These are phyloP conservation scores for Drosophila tripunctata DNA, from an alignment of 2,888 invertebrate species.

Conservation along the genomic window DNA sequence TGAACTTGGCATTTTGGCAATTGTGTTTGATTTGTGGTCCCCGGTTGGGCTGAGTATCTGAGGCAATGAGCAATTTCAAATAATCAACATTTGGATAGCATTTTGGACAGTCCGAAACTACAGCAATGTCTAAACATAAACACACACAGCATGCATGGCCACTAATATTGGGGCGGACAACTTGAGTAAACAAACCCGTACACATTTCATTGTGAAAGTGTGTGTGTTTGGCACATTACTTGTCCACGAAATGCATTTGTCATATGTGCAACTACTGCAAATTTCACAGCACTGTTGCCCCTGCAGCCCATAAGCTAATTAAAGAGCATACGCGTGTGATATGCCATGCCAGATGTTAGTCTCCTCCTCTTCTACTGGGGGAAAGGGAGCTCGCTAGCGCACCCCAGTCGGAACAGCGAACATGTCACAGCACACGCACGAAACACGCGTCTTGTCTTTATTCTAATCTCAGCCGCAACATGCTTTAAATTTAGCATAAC, in stretches of 20 bases:
- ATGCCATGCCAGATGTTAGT: conserved; percentile 72
- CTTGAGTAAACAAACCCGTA: conserved; percentile 62
- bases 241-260: conserved; percentile 61
- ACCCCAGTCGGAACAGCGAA: conserved; percentile 41
- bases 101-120: conserved; percentile 59
- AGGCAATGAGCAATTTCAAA: conserved; percentile 44
- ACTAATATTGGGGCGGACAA: conserved; percentile 27
- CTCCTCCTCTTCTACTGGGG: conserved; percentile 27
- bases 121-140: conserved; percentile 58
- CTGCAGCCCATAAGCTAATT: conserved; percentile 63
- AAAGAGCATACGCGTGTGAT: conserved; percentile 74
- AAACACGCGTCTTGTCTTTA: conserved; percentile 55
- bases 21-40: conserved; percentile 53
- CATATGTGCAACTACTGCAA: conserved; percentile 56
- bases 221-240: conserved; percentile 42
- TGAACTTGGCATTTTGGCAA: conserved; percentile 64
- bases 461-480: conserved; percentile 75
- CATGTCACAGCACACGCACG: conserved; percentile 43
- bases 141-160: conserved; percentile 27
- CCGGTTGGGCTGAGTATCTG: conserved; percentile 16
- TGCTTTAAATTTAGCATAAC: conserved; percentile 77
- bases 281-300: background rate
- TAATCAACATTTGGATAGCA: conserved; percentile 55
- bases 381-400: conserved; percentile 2
- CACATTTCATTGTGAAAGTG: conserved; percentile 9